A percentile compares a stretch with the other conserved stretches of the same genome.
These are phyloP conservation scores for Anisognathus igniventris DNA, from an alignment of 2,797 vertebrate species.

Conservation along the genomic window DNA sequence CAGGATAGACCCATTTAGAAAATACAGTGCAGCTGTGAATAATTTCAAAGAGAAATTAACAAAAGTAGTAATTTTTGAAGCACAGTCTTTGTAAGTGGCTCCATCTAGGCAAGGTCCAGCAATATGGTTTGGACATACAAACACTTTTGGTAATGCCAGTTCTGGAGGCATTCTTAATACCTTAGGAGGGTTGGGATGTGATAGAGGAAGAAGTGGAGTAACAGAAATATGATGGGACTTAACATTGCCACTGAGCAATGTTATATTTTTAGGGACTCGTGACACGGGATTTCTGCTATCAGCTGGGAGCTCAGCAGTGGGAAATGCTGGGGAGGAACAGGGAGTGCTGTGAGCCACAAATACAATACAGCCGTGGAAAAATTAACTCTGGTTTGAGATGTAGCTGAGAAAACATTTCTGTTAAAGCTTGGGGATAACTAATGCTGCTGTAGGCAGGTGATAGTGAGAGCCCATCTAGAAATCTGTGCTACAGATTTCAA, in stretches of 20 bases:
- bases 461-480: background rate
- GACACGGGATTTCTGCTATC: slow-evolving; percentile 33
- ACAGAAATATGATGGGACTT: background rate
- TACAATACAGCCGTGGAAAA: background rate
- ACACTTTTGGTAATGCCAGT: background rate
- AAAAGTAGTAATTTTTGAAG: background rate
- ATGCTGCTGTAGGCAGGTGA: background rate
- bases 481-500: background rate
- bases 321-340: slow-evolving; percentile 1
- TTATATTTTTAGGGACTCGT: slow-evolving; percentile 49
- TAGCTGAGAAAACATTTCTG: background rate
- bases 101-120: background rate
- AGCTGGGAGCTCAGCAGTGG: slow-evolving; percentile 21
- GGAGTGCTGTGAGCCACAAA: slow-evolving; percentile 16
- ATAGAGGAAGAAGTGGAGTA: background rate
- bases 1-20: background rate
- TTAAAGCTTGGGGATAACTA: background rate
- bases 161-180: background rate
- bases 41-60: background rate
- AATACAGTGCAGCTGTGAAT: background rate
- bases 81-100: background rate
- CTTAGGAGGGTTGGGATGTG: background rate
- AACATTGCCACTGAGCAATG: background rate
- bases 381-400: background rate
- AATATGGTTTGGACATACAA: background rate